Base-by-base conservation (phyloP, 2,888 invertebrate genomes). In the Lithophane leautieri region DNA sequence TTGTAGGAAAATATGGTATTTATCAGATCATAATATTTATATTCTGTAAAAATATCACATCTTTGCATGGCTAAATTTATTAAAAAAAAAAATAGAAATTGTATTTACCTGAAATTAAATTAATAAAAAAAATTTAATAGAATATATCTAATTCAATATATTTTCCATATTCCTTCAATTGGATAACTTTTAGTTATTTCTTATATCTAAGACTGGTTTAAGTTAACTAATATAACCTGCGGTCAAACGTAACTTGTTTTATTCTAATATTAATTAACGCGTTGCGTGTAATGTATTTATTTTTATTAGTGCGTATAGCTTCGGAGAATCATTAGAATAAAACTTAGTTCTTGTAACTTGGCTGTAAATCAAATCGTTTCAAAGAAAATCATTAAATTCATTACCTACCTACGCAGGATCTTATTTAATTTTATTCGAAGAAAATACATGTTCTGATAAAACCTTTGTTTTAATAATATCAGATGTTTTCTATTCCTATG, bases 221-320 rank as follows among this genome's bases (percentile, higher is more conserved):
- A 28, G 73, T 47, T 40, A 75, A 66, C 42, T 56, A 75, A 62
- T 22, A 34, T 34, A 67, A 61, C 14, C 22, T 47, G 77, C 25
- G 77, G 77, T 76, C 34, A 70, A 58, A 54, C 47, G n/a, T 54
- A 69, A 65, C 82, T 47, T 42, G 82, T 76, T 79, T 47, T 60
- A 65, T 60, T 54, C 44, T 40, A 22, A 44, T 76, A 65, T 60
- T 65, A 76, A 76, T 76, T 65, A 82, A 69, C n/a, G 52, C 25
- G n/a, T 19, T 58, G 50, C 63, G 7, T 56, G 25, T 42, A 54
- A 54, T 0, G n/a, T 16, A 44, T 68, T 81, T 25, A 67, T 34
- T 79, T 81, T 82, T 76, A 76, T 47, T 54, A 76, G 9, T 34
- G 22, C 8, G 9, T 67, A 56, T 9, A 25, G 12, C 25, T 78